Conservation (phyloP, 1,140 invertebrate species). For the Pygmarrhopalites habei region DNA sequence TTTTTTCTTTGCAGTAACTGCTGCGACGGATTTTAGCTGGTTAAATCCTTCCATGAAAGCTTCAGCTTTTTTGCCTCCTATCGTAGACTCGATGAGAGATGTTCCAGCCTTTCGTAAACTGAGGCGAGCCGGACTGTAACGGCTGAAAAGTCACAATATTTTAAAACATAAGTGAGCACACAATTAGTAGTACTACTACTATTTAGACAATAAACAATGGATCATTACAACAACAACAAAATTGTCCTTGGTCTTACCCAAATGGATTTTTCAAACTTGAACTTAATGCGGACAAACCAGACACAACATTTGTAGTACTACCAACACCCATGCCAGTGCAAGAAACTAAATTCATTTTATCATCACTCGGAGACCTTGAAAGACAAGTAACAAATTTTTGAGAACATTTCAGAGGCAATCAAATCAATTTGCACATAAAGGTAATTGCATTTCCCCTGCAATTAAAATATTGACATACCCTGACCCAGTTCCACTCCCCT, state of each 20-base stretch:
- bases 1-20: constrained; percentile 70
- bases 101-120: constrained; percentile 61
- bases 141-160: constrained; percentile 52
- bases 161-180: constrained; percentile 18
- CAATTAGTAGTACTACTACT: no score
- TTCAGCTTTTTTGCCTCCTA: constrained; percentile 68
- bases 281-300: constrained; percentile 32
- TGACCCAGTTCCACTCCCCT: constrained; percentile 8
- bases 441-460: no score
- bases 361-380: constrained; percentile 16
- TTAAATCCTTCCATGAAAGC: constrained; percentile 74
- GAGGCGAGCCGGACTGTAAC: constrained; percentile 66
- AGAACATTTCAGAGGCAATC: no score
- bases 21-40: constrained; percentile 70
- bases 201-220: no score
- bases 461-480: no score
- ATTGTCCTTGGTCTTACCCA: no score
- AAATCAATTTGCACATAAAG: no score
- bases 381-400: no score
- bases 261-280: constrained; percentile 38
- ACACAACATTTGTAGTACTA: constrained; percentile 17
- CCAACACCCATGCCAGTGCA: constrained; percentile 7
- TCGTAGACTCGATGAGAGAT: constrained; percentile 33
- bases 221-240: no score
- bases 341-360: constrained; percentile 15